Conservation (phyloP, 2,888 invertebrate species). For the Dynastes grantii region DNA sequence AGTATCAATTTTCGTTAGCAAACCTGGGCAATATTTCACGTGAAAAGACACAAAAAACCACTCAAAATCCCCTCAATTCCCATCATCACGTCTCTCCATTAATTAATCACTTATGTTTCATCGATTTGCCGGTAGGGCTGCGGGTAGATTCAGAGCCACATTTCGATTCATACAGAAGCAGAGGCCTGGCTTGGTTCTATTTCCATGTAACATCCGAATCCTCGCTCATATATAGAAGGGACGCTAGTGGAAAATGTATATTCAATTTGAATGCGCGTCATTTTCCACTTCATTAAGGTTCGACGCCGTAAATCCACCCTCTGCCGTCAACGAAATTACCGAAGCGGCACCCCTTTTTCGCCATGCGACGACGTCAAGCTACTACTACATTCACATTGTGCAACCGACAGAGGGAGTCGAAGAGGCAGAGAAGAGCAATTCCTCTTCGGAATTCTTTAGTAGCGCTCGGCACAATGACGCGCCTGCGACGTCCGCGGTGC, state of each 20-base stretch:
- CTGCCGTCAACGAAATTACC: constrained; percentile 17
- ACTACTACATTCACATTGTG: constrained; percentile 5
- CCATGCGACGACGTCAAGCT: not conserved
- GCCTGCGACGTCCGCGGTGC: not conserved
- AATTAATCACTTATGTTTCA: constrained; percentile 29
- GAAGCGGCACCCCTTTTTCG: constrained; percentile 24
- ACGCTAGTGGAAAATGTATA: constrained; percentile 24
- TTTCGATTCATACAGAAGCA: not conserved
- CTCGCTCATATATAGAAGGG: not conserved
- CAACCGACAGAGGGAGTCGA: not conserved
- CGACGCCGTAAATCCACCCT: constrained; percentile 35
- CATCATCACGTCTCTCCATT: not conserved
- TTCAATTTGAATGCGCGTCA: constrained; percentile 42
- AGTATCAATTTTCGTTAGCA: not conserved
- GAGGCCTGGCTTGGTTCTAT: not conserved
- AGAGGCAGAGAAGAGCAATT: constrained; percentile 11
- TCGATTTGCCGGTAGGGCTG: not conserved
- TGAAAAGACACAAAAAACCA: not conserved
- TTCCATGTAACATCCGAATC: not conserved
- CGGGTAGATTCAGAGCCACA: not conserved
- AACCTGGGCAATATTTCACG: not conserved
- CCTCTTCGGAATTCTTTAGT: constrained; percentile 23
- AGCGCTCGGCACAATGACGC: constrained; percentile 15
- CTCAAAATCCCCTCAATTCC: not conserved
- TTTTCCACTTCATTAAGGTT: constrained; percentile 44